Base-by-base conservation (phyloP, 1,140 invertebrate species). In the Maniola jurtina region DNA sequence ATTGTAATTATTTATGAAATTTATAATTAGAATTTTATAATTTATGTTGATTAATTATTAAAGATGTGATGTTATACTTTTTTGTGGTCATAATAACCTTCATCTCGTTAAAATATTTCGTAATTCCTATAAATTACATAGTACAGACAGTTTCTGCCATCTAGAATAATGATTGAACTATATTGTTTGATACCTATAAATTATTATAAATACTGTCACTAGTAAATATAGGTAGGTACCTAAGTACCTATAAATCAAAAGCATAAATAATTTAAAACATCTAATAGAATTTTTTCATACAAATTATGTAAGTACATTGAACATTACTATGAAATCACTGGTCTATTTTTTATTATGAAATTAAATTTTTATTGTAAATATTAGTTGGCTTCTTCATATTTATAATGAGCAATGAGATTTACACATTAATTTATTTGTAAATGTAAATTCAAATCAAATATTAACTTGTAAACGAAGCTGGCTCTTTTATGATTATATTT, bases 331-430 rank as follows among this genome's bases (percentile, higher is more conserved):
- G 42, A 56, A 72, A 65, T 63, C 4, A 25, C 4, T 61, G 66
- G 62, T 64, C 61, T 64, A 66, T 67, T 66, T 71, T 75, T 66
- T 71, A 73, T 66, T 71, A 73, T 68, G 54, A 74, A 73, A 70
- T n/a, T 70, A 33, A 70, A 71, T 76, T 66, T 66, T 80, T 75
- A 73, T 83, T 90, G 88, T 90, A 90, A 88, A 90, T 90, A 90
- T 88, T 88, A 86, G 80, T 88, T 88, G 79, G 83, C 82, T 87
- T 85, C 70, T 76, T 80, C 79, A 68, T 82, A 79, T 45, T 73
- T 67, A n/a, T 55, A 68, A 76, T 66, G 52, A 68, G 63, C 70
- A 25, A 52, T 52, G 13, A 45, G 42, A 45, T 8, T 9, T 70
- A 73, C 68, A 72, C 61, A 73, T 72, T 88, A 84, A 90, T 86